Percentiles rank a stretch among this genome's conserved stretches.
Conservation (phyloP, 2,113 vertebrate genomes). For the Phalacrocorax brasilianus region DNA sequence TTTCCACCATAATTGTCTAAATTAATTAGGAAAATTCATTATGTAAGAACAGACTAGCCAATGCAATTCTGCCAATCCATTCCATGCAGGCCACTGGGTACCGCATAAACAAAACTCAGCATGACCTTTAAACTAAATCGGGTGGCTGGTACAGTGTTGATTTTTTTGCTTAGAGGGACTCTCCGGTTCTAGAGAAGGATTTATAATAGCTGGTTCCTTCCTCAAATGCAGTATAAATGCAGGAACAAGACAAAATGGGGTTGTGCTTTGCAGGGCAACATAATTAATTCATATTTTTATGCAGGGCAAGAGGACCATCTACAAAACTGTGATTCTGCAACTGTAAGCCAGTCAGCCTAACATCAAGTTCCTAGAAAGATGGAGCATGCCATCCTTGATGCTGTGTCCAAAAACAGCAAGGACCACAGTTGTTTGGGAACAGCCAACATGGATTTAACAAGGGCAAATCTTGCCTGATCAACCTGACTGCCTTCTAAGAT, state of each 20-base stretch:
- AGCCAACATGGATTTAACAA: neutral
- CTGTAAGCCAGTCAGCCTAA: neutral
- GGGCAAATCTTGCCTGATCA: neutral
- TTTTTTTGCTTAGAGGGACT: neutral
- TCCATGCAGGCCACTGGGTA: neutral
- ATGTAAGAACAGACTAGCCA: neutral
- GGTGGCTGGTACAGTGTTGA: neutral
- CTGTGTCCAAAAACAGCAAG: neutral
- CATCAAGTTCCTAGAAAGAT: neutral
- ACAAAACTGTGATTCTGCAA: neutral
- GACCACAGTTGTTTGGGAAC: neutral
- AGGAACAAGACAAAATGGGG: neutral
- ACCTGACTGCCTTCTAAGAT: neutral
- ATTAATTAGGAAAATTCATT: conserved; percentile 29
- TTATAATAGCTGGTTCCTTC: neutral
- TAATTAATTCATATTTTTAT: neutral
- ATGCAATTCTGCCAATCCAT: neutral
- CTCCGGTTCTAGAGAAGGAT: neutral
- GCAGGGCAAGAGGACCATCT: neutral
- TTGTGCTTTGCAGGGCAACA: neutral
- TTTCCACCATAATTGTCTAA: neutral
- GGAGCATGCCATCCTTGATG: neutral
- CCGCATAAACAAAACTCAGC: neutral
- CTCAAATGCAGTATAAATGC: neutral
- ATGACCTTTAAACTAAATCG: neutral